These are phyloP conservation scores for Trematomus bernacchii DNA, from an alignment of 2,797 vertebrate species.

Conservation along the genomic window DNA sequence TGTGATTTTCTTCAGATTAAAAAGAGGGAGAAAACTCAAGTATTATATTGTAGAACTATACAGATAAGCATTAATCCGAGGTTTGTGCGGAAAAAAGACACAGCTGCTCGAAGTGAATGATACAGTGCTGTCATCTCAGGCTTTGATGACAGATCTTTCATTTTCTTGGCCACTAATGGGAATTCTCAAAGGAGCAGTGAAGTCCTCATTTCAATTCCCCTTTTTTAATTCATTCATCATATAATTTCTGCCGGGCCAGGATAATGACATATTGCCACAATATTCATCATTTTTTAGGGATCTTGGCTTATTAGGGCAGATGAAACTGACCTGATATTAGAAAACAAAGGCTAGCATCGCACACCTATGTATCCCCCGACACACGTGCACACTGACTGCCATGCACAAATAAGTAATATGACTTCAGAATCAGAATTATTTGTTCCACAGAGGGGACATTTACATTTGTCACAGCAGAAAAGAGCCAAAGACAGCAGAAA, in stretches of 20 bases:
- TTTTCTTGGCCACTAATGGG: constrained; percentile 70
- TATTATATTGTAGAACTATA: constrained; percentile 27
- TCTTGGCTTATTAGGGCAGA: constrained; percentile 32
- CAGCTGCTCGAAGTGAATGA: constrained; percentile 59
- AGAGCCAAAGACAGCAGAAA: no score
- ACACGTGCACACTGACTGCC: constrained; percentile 2
- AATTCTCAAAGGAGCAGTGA: constrained; percentile 59
- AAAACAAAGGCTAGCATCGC: constrained; percentile 13
- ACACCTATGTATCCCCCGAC: constrained; percentile 23
- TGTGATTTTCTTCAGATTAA: constrained; percentile 47
- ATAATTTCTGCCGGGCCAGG: constrained; percentile 52
- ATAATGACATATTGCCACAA: constrained; percentile 67
- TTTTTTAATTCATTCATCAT: constrained; percentile 67
- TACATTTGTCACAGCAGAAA: no score
- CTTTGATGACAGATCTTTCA: constrained; percentile 74
- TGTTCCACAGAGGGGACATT: no score
- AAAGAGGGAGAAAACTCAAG: constrained; percentile 32
- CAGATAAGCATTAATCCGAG: constrained; percentile 56
- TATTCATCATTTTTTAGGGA: constrained; percentile 40
- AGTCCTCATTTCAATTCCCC: constrained; percentile 63
- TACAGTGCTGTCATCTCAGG: constrained; percentile 58
- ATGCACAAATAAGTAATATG: not conserved
- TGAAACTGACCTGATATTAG: constrained; percentile 49
- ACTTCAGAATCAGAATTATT: not conserved
- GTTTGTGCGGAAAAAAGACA: constrained; percentile 24